Base-by-base conservation (phyloP, 2,113 vertebrate genomes). In the Argyrosomus japonicus region DNA sequence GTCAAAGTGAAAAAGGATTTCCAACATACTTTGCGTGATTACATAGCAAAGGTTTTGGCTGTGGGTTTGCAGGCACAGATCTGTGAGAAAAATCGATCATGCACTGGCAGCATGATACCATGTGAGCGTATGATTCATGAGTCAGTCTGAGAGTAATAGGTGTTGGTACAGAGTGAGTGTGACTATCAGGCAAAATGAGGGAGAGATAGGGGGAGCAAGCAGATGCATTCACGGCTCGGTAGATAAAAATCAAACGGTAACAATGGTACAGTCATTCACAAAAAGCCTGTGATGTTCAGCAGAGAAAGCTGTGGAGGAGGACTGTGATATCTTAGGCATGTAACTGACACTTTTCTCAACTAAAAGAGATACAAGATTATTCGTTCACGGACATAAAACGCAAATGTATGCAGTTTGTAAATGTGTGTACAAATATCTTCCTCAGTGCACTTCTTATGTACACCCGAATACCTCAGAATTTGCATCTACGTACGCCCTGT, bases 251-350 rank as follows among this genome's bases (percentile, higher is more conserved):
- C 74, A 86, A 90, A 63, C 79, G 70, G 72, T 77, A 90, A 88
- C 90, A 91, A 93, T 84, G 84, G 84, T 69, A 74, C 71, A 83
- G 65, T 86, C 73, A 88, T 92, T 90, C 75, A 87, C 79, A 85
- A 88, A 90, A 91, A 78, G 86, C 69, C 82, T 94, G 91, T 89
- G 87, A 92, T 92, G 91, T 92, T 79, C 67, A 78, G 79, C 86
- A 77, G 86, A 25, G 75, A 77, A 79, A 70, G 77, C 81, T 70
- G 68, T 54, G 70, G 67, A 69, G 87, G 79, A 86, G 76, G 89
- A 87, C 73, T 64, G 73, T 56, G 78, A 89, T 77, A 82, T 84
- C 75, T 78, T 40, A 81, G 61, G 68, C 65, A 57, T 88, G 86
- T 87, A 90, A 36, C 91, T 84, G 86, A 83, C 83, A 87, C 83